Conservation (phyloP, 2,888 invertebrate genomes). For the Heliconius sara region DNA sequence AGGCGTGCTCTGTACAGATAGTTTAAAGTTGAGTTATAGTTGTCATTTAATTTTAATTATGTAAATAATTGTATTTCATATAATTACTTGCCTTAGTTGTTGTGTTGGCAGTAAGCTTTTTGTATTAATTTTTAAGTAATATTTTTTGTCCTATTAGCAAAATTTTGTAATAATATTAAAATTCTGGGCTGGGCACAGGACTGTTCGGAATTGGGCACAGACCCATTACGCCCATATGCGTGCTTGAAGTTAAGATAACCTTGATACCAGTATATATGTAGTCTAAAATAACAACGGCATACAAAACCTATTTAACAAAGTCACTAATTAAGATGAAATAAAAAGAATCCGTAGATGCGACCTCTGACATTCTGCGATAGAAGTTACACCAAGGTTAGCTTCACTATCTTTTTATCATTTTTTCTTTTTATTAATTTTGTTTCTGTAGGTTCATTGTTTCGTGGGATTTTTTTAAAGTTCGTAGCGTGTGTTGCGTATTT, state of each 20-base stretch:
- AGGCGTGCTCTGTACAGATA: not conserved
- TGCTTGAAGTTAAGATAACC: not conserved
- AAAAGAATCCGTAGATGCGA: constrained; percentile 35
- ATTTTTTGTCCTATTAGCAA: no score
- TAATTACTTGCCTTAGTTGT: not conserved
- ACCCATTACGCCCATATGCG: not conserved
- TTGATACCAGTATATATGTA: not conserved
- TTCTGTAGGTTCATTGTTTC: constrained; percentile 3
- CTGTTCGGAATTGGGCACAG: no score
- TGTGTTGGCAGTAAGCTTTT: no score
- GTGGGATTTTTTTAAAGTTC: not conserved
- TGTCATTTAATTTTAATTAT: not conserved
- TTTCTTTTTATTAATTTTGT: constrained; percentile 18
- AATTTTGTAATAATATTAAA: no score
- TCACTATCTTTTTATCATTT: constrained; percentile 11
- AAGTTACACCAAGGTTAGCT: constrained; percentile 36
- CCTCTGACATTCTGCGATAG: constrained; percentile 32
- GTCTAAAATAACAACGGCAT: constrained; percentile 1
- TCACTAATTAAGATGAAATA: constrained; percentile 37
- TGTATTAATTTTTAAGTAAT: no score
- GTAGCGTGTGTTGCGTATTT: not conserved
- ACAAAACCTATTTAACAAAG: constrained; percentile 26
- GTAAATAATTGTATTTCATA: not conserved
- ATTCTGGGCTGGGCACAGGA: no score
- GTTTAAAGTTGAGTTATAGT: not conserved